Evolutionary conservation across 1,140 invertebrate genomes (phyloP), one percentile per base, ranked within the genome.

Genomic region (Cydia splendana): DNA sequence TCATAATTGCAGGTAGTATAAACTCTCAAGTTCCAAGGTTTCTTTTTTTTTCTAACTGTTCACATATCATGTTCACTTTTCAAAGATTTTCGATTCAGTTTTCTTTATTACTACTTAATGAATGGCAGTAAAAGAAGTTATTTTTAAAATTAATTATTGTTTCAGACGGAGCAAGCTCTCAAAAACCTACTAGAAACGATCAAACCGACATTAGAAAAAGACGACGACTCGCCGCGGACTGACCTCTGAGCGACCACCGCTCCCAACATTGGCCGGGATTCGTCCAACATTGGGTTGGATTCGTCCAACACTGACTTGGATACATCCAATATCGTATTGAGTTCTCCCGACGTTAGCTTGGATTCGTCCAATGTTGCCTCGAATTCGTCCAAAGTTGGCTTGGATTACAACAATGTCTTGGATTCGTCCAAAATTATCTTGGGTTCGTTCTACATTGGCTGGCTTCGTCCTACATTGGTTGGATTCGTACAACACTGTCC

Each of bases 131-230:
- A n/a, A n/a, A n/a, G n/a, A n/a, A n/a, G n/a, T 34, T 34, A 4
- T 34, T 34, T 34, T 34, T 34, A 24, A 1, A 24, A 24, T 24
- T 24, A 45, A 45, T 53, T 53, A 53, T 53, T 67, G 2, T 83
- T 81, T 75, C 86, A 96, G 95, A 95, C 95, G 48, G 95, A 96
- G 85, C 94, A 95, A 84, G 95, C 95, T 15, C 89, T 96, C 34
- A 94, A 93, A 65, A 95, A 95, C 85, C 86, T 96, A 51, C 94
- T 96, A 87, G 94, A 94, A 85, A 95, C 95, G 15, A 95, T 96
- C 84, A 94, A 95, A 83, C 95, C 95, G 45, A 94, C 94, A 74
- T 87, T 94, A 75, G 91, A 92, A 38, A 88, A 85, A 34, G 77
- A 82, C 18, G 83, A 86, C 76, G 75, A 62, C 83, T 85, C 15